Evolutionary conservation across 23 tunicate species (phyloP).

Genomic region (Styela plicata): DNA sequence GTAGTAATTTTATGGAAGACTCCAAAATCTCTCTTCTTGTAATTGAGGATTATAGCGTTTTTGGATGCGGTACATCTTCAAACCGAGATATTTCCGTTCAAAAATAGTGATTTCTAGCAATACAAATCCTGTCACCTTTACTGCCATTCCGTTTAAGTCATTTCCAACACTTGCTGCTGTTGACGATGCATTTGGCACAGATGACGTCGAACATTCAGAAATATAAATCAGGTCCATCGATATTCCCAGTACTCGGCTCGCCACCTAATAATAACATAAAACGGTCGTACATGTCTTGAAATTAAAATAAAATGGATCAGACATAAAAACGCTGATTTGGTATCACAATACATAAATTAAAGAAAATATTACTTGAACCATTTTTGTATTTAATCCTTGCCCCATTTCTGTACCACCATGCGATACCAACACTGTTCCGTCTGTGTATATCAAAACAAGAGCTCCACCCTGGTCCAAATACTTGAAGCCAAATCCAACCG

Average conservation of each 20-base stretch:
- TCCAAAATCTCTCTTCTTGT: too few species aligned
- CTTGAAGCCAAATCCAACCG: conserved; percentile 18
- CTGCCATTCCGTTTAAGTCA: conserved; percentile 90
- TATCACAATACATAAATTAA: too few species aligned
- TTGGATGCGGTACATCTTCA: too few species aligned
- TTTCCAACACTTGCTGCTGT: conserved; percentile 72
- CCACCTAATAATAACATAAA: too few species aligned
- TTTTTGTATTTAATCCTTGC: conserved; percentile 94
- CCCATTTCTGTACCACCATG: conserved; percentile 99
- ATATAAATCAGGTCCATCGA: conserved; percentile 52
- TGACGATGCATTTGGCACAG: conserved; percentile 83
- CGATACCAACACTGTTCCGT: conserved; percentile 77
- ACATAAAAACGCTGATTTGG: too few species aligned
- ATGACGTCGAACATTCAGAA: conserved; percentile 63
- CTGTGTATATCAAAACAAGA: conserved; percentile 71
- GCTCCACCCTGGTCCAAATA: conserved; percentile 83
- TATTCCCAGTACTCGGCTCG: conserved; percentile 70
- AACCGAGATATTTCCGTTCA: too few species aligned
- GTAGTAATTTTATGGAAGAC: too few species aligned
- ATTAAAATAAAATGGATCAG: too few species aligned
- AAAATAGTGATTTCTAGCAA: too few species aligned
- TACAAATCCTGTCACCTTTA: too few species aligned
- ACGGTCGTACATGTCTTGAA: too few species aligned
- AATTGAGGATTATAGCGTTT: too few species aligned
- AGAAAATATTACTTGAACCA: conserved; percentile 83